These are phyloP conservation scores for Sciaenops ocellatus DNA, from an alignment of 2,797 vertebrate species.

Conservation along the genomic window DNA sequence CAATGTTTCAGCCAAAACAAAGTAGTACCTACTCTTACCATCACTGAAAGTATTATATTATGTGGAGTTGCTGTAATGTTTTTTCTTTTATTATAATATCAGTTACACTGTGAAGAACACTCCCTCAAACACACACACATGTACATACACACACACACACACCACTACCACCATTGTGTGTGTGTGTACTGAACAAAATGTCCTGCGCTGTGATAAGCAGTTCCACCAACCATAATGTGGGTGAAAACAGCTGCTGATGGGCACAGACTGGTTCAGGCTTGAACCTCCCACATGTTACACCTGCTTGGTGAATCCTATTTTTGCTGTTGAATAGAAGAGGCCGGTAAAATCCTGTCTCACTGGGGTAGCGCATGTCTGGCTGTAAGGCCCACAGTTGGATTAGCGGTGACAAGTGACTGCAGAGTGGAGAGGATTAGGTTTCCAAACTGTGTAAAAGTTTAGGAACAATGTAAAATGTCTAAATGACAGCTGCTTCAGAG, in stretches of 20 bases:
- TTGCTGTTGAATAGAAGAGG: not conserved
- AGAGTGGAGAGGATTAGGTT: not conserved
- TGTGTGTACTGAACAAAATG: conserved; percentile 36
- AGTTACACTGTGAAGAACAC: conserved; percentile 6
- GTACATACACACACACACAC: no score
- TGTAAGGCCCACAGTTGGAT: not conserved
- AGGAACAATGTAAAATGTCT: not conserved
- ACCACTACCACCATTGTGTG: not conserved
- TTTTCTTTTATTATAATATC: not conserved
- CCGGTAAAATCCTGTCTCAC: not conserved
- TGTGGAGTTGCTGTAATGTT: not conserved
- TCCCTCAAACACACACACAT: conserved; percentile 9
- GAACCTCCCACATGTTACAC: not conserved
- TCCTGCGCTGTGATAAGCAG: conserved; percentile 44
- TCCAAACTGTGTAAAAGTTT: not conserved
- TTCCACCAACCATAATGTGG: not conserved
- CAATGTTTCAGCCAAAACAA: not conserved
- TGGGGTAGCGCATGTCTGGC: not conserved
- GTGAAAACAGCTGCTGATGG: not conserved
- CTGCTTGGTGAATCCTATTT: not conserved
- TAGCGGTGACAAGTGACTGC: no score
- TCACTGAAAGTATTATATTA: not conserved
- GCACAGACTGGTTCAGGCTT: not conserved
- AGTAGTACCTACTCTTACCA: not conserved
- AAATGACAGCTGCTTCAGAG: not conserved